Percentiles rank a stretch among this genome's conserved stretches.
Conservation (phyloP, 2,113 vertebrate species). For the Anser cygnoides region DNA sequence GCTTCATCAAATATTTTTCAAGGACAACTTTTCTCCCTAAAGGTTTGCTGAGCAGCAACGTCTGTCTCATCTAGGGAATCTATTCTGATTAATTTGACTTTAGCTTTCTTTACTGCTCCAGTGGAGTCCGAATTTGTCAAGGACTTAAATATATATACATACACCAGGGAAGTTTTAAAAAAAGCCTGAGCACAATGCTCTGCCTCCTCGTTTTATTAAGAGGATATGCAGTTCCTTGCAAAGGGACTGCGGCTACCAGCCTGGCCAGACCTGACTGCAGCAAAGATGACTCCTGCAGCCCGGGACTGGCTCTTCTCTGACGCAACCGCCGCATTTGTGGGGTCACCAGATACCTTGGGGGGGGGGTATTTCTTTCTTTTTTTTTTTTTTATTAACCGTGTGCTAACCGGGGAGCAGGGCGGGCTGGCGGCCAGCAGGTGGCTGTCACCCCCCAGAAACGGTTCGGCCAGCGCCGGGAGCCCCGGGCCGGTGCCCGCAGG, state of each 20-base stretch:
- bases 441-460: background rate
- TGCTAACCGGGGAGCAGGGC: background rate
- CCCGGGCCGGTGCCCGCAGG: no score
- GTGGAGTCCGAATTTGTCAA: slow-evolving; percentile 73
- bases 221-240: background rate
- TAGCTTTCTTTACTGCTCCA: slow-evolving; percentile 71
- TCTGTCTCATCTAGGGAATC: slow-evolving; percentile 71
- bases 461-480: background rate
- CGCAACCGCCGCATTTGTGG: background rate
- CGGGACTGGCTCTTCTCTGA: background rate
- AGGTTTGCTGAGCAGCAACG: slow-evolving; percentile 57
- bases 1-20: slow-evolving; percentile 73
- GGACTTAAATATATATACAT: slow-evolving; percentile 49
- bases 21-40: slow-evolving; percentile 69
- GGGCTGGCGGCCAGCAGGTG: background rate
- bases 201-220: slow-evolving; percentile 17
- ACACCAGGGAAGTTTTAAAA: slow-evolving; percentile 27
- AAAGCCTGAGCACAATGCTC: background rate
- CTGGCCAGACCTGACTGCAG: rapidly evolving
- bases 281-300: background rate
- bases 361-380: no score
- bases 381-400: no score
- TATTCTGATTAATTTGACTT: slow-evolving; percentile 76
- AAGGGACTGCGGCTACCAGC: background rate
- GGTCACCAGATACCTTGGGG: background rate